A percentile compares a stretch with the other conserved stretches of the same genome.
Evolutionary conservation across 2,888 invertebrate species (phyloP).

Genomic region (Nomada fabriciana): DNA sequence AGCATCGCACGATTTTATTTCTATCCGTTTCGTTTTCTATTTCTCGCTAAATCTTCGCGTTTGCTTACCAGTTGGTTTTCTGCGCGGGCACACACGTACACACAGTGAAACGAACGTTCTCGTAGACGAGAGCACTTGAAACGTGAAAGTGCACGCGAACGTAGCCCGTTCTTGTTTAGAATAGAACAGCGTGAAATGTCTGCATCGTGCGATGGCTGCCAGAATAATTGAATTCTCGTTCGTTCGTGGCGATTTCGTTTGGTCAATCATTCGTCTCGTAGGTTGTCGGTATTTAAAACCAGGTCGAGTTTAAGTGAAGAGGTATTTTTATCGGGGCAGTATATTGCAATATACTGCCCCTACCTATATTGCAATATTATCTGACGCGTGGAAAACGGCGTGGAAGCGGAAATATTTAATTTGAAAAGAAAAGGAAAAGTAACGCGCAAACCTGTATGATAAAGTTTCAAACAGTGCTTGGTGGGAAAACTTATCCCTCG

Average conservation of each 20-base stretch:
- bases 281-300: neutral
- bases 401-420: no score
- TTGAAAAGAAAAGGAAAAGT: no score
- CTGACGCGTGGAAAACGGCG: no score
- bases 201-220: neutral
- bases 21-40: neutral
- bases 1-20: neutral
- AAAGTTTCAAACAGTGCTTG: no score
- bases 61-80: neutral
- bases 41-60: neutral
- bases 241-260: conserved; percentile 6
- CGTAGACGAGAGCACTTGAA: neutral
- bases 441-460: no score
- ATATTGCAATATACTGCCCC: neutral
- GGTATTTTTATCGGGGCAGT: neutral
- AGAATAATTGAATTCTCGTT: conserved; percentile 23
- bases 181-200: neutral
- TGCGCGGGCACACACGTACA: neutral
- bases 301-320: neutral
- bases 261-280: neutral
- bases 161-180: neutral
- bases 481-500: no score
- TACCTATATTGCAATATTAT: neutral
- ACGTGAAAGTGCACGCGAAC: neutral
- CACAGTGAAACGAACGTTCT: neutral